Conservation (phyloP, 2,888 invertebrate genomes). For the Pterostichus niger region DNA sequence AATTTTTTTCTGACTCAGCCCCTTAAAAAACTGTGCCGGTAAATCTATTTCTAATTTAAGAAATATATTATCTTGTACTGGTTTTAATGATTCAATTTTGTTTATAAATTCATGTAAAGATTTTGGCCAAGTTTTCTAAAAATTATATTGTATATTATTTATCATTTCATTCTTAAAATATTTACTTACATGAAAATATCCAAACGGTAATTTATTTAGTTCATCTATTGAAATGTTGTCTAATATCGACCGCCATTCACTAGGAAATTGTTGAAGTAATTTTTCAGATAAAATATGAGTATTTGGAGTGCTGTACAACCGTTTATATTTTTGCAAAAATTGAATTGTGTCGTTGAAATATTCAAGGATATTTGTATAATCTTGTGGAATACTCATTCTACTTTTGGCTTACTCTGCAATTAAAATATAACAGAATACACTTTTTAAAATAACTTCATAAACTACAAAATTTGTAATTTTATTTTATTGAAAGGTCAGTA, state of each 20-base stretch:
- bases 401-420: conserved; percentile 5
- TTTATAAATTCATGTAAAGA: conserved; percentile 76
- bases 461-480: not conserved
- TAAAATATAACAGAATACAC: conserved; percentile 32
- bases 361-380: conserved; percentile 71
- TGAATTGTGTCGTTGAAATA: conserved; percentile 81
- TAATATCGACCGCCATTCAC: conserved; percentile 78
- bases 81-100: conserved; percentile 73
- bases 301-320: conserved; percentile 84
- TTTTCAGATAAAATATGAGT: conserved; percentile 82
- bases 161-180: not conserved
- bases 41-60: conserved; percentile 16
- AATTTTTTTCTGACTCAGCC: conserved; percentile 82
- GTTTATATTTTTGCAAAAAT: conserved; percentile 81
- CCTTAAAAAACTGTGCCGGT: conserved; percentile 73
- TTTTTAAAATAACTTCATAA: conserved; percentile 39
- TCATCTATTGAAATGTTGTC: conserved; percentile 75
- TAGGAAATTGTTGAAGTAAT: conserved; percentile 79
- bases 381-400: conserved; percentile 74
- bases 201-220: conserved; percentile 77
- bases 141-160: conserved; percentile 9
- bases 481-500: too few relatives aligned
- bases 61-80: conserved; percentile 50
- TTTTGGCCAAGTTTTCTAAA: conserved; percentile 75
- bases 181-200: conserved; percentile 71